These are phyloP conservation scores for Acipenser transmontanus DNA, from an alignment of 2,797 vertebrate species.

Conservation along the genomic window DNA sequence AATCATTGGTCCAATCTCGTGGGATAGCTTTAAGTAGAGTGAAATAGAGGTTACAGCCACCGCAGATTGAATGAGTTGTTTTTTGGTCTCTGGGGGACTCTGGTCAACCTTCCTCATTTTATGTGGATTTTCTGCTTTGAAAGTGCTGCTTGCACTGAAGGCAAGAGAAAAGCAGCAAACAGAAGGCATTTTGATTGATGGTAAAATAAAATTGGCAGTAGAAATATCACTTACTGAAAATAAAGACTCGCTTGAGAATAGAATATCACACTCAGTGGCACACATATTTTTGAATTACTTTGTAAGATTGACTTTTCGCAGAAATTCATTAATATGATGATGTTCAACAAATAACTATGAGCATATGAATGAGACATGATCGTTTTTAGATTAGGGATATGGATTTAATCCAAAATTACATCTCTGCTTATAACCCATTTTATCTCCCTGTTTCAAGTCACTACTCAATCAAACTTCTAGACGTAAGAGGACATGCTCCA, in stretches of 20 bases:
- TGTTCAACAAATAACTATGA: too few species aligned
- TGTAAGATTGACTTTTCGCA: not conserved
- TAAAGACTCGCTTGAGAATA: not conserved
- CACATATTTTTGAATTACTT: not conserved
- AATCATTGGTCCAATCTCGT: not conserved
- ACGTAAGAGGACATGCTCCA: too few species aligned
- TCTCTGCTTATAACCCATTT: too few species aligned
- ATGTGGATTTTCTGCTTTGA: conserved; percentile 19
- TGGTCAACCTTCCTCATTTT: conserved; percentile 25
- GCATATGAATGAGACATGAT: too few species aligned
- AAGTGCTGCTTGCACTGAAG: conserved; percentile 26
- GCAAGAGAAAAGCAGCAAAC: conserved; percentile 19
- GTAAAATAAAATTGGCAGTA: conserved; percentile 10
- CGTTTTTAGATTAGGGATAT: too few species aligned
- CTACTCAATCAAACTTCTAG: too few species aligned
- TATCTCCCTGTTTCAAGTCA: too few species aligned
- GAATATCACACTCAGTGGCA: not conserved
- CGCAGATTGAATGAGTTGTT: conserved; percentile 18
- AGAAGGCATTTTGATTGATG: conserved; percentile 14
- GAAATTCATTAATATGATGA: too few species aligned
- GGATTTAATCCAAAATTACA: too few species aligned
- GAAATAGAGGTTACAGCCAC: conserved; percentile 21
- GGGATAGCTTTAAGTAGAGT: conserved; percentile 14
- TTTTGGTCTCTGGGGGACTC: conserved; percentile 9
- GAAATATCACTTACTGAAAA: not conserved